phyloP scores from a whole-genome alignment of 2,888 invertebrate genomes.

The Atethmia centrago region DNA sequence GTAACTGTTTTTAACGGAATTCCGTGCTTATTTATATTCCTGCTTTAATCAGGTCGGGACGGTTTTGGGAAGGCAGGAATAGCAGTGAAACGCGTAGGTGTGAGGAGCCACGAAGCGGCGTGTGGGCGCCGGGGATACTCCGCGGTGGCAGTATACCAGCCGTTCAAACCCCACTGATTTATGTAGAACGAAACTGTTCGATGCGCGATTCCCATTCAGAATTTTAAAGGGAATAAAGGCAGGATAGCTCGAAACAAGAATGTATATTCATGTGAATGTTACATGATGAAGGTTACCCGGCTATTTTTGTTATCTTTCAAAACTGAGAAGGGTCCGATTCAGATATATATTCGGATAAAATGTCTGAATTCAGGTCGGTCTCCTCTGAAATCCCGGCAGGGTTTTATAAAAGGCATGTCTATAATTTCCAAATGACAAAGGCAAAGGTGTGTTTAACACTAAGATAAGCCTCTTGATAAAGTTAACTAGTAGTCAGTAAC shows the following conservation, averaged over 20 bases:
- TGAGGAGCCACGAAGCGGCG: constrained; percentile 32
- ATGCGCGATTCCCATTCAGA: constrained; percentile 41
- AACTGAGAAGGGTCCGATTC: constrained; percentile 47
- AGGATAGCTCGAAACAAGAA: constrained; percentile 5
- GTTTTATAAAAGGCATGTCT: neutral
- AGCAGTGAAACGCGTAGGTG: constrained; percentile 36
- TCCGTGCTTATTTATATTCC: constrained; percentile 21
- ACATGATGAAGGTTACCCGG: constrained; percentile 43
- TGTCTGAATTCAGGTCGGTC: constrained; percentile 8
- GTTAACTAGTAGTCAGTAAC: neutral
- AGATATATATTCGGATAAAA: constrained; percentile 39
- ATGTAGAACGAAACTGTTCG: constrained; percentile 49
- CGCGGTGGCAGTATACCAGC: constrained; percentile 26
- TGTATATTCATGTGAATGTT: constrained; percentile 35
- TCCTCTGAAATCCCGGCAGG: constrained; percentile 3
- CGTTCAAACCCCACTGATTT: constrained; percentile 52
- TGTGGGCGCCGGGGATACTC: constrained; percentile 15
- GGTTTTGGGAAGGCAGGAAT: constrained; percentile 31
- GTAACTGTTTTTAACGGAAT: neutral
- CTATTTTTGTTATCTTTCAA: constrained; percentile 45
- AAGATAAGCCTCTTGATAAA: neutral
- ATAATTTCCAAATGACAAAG: neutral
- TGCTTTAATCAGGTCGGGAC: constrained; percentile 40
- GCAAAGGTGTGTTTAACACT: neutral
- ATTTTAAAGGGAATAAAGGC: constrained; percentile 37